phyloP scores from a whole-genome alignment of 2,113 vertebrate genomes.

The Saguinus imperator region DNA sequence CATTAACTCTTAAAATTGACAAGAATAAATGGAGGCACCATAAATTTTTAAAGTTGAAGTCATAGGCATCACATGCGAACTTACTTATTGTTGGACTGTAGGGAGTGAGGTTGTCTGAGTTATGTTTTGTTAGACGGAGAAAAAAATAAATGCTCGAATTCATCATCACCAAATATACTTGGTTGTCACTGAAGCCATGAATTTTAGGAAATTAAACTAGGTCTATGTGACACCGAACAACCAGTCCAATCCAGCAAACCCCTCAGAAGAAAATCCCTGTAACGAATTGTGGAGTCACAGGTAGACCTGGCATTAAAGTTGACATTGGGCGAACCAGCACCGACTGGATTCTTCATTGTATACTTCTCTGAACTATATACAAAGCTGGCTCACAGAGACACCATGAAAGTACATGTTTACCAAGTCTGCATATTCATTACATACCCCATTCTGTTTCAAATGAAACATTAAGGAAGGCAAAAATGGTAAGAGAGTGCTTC shows the following conservation, averaged over 20 bases:
- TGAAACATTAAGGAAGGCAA: not conserved
- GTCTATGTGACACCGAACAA: not conserved
- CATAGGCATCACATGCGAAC: constrained; percentile 18
- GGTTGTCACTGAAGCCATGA: not conserved
- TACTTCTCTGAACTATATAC: fast-evolving
- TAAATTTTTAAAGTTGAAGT: constrained; percentile 60
- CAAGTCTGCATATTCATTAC: not conserved
- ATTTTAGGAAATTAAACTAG: constrained; percentile 39
- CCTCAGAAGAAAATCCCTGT: not conserved
- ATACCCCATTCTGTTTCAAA: not conserved
- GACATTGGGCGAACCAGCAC: not conserved
- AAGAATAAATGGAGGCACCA: constrained; percentile 55
- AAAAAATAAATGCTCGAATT: not conserved
- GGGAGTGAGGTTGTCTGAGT: not conserved
- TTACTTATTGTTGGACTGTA: constrained; percentile 34
- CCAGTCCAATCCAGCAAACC: not conserved
- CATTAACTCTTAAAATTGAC: constrained; percentile 73
- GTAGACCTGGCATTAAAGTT: not conserved
- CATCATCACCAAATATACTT: not conserved
- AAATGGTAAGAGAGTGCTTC: not conserved
- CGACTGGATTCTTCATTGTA: not conserved
- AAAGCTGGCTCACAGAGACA: not conserved
- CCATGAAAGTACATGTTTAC: fast-evolving
- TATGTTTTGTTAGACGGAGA: not conserved
- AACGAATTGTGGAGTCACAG: not conserved